Base-by-base conservation (phyloP, 1,140 invertebrate species). In the Homalodisca vitripennis region DNA sequence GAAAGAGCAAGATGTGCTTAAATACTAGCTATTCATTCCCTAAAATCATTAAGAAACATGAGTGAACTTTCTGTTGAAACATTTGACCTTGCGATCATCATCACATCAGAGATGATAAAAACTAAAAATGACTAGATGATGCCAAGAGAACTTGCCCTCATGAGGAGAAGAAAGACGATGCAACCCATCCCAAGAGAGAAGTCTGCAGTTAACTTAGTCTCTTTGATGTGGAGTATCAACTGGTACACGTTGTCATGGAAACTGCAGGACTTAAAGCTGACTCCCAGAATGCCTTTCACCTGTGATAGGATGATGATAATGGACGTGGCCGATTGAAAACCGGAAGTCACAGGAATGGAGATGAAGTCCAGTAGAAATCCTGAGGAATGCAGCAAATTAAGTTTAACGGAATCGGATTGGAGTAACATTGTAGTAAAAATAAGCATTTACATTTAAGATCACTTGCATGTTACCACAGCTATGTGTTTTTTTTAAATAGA, bases 301-400 rank as follows among this genome's bases (percentile, higher is more conserved):
- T 98, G 96, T 0, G 93, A 88, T n/a, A 87, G 84, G 30, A 92
- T 88, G 71, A 98, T 97, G 34, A 95, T 96, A 20, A 98, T 82
- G 0, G 95, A 92, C 3, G 94, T 95, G 0, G 94, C 95, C 3
- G 94, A 93, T 1, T 94, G 97, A 77, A 98, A 98, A 13, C 93
- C 94, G 71, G 90, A 93, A 31, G 94, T 94, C 6, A 98, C 94
- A 6, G 95, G 91, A 57, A 91, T 83, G 0, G 95, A 97, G 69
- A 98, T 98, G 76, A 97, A 92, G 76, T 97, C 93, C 46, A 98
- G 92, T 62, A 98, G 79, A 76, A 97, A 96, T 73, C 95, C 96
- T 96, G 77, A 34, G 77, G 74, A n/a, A n/a, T n/a, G n/a, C n/a
- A n/a, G n/a, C n/a, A n/a, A n/a, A n/a, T n/a, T n/a, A n/a, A n/a